phyloP scores from a whole-genome alignment of 2,113 vertebrate species.

The Irena cyanogastra region DNA sequence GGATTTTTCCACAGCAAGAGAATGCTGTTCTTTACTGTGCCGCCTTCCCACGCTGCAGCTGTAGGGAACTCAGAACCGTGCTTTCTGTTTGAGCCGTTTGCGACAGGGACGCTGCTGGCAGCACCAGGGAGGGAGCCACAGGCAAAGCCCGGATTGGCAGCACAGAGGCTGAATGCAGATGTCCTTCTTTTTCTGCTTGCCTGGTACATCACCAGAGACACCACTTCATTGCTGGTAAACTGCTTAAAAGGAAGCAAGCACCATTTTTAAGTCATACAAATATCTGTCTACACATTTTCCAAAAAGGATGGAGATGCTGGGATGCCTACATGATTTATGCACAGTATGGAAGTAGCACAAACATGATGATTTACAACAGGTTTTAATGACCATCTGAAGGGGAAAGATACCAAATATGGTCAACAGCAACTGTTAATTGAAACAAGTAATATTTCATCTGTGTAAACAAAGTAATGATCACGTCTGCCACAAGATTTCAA shows the following conservation, averaged over 20 bases:
- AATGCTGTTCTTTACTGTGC: neutral
- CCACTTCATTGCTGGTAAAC: neutral
- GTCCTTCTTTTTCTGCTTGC: neutral
- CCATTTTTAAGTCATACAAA: neutral
- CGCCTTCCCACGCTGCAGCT: neutral
- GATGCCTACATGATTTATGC: slow-evolving; percentile 15
- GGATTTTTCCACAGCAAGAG: neutral
- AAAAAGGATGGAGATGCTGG: neutral
- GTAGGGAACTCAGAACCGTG: neutral
- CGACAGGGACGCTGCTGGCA: neutral
- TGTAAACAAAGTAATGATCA: slow-evolving; percentile 55
- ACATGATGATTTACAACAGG: slow-evolving; percentile 39
- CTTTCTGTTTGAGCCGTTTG: neutral
- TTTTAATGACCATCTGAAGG: slow-evolving; percentile 37
- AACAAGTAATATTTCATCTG: slow-evolving; percentile 3
- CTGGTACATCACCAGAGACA: neutral
- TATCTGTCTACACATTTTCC: neutral
- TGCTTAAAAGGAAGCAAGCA: neutral
- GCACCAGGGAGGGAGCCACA: neutral
- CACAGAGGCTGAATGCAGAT: neutral
- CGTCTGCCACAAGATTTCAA: slow-evolving; percentile 40
- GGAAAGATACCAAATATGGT: slow-evolving; percentile 51
- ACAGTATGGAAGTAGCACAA: neutral
- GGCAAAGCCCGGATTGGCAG: neutral
- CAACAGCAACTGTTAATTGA: slow-evolving; percentile 28